Percentiles rank a stretch among this genome's conserved stretches.
phyloP scores from a whole-genome alignment of 2,113 vertebrate genomes.

The Phylloscopus whistleri region DNA sequence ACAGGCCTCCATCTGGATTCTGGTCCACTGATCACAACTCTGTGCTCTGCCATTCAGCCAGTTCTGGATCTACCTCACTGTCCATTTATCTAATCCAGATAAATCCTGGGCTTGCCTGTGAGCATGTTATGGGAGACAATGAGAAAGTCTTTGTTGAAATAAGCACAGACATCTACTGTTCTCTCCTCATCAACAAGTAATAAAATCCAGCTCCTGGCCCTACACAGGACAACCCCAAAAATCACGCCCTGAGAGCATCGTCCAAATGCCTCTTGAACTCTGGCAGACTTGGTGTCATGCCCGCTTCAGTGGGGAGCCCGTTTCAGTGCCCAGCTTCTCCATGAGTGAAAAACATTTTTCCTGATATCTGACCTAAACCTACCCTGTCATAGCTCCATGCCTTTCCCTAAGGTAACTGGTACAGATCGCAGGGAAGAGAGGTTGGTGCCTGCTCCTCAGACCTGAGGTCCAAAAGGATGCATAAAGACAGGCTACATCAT shows the following conservation, averaged over 20 bases:
- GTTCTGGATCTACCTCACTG: not conserved
- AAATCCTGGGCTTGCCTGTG: not conserved
- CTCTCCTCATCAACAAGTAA: not conserved
- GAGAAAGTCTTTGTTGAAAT: not conserved
- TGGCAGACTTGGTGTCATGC: not conserved
- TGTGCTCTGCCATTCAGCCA: not conserved
- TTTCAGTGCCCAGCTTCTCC: not conserved
- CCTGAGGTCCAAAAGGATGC: not conserved
- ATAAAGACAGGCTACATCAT: accelerated
- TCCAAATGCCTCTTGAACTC: not conserved
- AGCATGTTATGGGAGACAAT: not conserved
- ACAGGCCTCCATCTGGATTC: not conserved
- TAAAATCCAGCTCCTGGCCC: not conserved
- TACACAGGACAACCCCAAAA: not conserved
- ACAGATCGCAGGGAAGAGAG: not conserved
- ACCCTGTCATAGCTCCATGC: not conserved
- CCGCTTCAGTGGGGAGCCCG: not conserved
- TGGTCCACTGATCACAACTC: not conserved
- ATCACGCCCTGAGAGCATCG: not conserved
- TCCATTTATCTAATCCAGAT: not conserved
- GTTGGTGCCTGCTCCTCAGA: not conserved
- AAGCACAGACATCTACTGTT: not conserved
- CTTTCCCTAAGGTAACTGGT: not conserved
- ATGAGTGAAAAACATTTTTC: not conserved
- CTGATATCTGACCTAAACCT: not conserved